phyloP scores from a whole-genome alignment of 2,113 vertebrate genomes.

The Paramisgurnus dabryanus region DNA sequence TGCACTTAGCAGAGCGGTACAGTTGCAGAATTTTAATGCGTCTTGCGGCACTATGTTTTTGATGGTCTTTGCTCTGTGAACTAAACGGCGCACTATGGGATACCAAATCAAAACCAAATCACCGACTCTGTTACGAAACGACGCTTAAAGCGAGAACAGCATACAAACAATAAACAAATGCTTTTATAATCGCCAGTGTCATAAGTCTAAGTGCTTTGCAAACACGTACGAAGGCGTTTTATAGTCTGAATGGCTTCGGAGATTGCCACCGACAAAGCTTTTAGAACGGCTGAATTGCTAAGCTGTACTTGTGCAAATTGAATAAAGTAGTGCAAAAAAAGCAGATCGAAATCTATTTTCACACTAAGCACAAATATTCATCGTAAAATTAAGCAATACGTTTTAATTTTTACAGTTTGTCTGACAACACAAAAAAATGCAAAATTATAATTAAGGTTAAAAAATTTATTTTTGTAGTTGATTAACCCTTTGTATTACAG shows the following conservation, averaged over 20 bases:
- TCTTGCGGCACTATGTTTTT: slow-evolving; percentile 64
- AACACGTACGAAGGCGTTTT: background rate
- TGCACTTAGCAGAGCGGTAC: slow-evolving; percentile 67
- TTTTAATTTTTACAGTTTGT: no score
- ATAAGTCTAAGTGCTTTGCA: slow-evolving; percentile 8
- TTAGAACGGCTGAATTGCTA: no score
- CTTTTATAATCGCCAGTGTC: slow-evolving; percentile 27
- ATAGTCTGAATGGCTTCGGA: background rate
- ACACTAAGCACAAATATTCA: no score
- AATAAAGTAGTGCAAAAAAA: no score
- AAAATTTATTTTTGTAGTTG: no score
- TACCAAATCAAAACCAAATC: slow-evolving; percentile 28
- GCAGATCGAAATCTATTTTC: no score
- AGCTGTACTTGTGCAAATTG: no score
- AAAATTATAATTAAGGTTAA: no score
- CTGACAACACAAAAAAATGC: no score
- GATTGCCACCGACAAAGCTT: background rate
- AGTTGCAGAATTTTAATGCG: slow-evolving; percentile 63
- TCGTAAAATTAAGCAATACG: no score
- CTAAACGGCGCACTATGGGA: slow-evolving; percentile 41
- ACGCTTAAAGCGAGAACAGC: background rate
- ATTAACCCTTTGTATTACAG: no score
- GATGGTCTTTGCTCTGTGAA: slow-evolving; percentile 49
- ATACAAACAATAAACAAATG: slow-evolving; percentile 27
- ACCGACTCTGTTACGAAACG: slow-evolving; percentile 16